These are phyloP conservation scores for Tenthredo amoena DNA, from an alignment of 2,888 invertebrate species.

Conservation along the genomic window DNA sequence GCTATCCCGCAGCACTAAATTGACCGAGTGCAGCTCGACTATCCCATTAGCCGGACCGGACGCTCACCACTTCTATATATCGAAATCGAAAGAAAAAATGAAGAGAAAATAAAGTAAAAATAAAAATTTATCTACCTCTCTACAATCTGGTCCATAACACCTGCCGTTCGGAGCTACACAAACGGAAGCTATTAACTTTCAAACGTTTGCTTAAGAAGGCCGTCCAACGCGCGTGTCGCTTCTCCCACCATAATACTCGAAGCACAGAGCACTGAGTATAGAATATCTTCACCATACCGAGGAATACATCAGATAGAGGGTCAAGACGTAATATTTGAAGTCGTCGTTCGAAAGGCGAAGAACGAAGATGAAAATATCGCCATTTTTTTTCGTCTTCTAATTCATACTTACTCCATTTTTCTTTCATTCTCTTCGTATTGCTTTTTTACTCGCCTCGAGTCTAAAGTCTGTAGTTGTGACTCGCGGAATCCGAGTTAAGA, in stretches of 20 bases:
- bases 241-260: slow-evolving; percentile 6
- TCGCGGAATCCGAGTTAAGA: slow-evolving; percentile 15
- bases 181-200: slow-evolving; percentile 55
- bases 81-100: slow-evolving; percentile 7
- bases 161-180: slow-evolving; percentile 43
- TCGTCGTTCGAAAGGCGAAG: neutral
- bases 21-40: slow-evolving; percentile 36
- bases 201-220: slow-evolving; percentile 52
- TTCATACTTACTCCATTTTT: neutral
- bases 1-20: slow-evolving; percentile 31
- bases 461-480: neutral
- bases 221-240: slow-evolving; percentile 48
- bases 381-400: neutral
- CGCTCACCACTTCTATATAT: slow-evolving; percentile 45
- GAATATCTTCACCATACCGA: neutral
- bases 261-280: neutral
- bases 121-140: slow-evolving; percentile 38
- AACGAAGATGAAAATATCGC: neutral
- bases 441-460: neutral
- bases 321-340: neutral
- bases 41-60: slow-evolving; percentile 50
- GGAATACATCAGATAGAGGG: neutral
- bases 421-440: neutral
- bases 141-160: slow-evolving; percentile 50
- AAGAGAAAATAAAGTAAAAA: neutral